A percentile compares a stretch with the other conserved stretches of the same genome.
Evolutionary conservation across 2,113 vertebrate genomes (phyloP).

Genomic region (Corvus hawaiiensis): DNA sequence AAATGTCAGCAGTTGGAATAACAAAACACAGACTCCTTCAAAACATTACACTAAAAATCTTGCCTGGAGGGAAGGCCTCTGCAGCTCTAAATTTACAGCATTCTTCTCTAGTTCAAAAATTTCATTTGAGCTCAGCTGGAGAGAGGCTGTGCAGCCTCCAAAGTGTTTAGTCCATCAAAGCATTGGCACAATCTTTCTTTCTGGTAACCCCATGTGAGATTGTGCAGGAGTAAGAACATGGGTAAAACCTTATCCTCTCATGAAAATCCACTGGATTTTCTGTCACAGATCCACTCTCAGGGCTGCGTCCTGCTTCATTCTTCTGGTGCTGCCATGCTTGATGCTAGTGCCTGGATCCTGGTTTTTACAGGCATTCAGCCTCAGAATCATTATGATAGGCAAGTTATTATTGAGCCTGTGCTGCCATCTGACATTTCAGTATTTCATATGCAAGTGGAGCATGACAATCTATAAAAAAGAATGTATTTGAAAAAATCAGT

Average conservation of each 20-base stretch:
- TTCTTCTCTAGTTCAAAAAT: background rate
- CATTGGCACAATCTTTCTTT: background rate
- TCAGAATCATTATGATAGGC: background rate
- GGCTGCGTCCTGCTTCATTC: background rate
- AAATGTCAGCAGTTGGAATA: background rate
- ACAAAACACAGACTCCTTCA: background rate
- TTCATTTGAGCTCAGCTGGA: background rate
- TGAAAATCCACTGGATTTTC: background rate
- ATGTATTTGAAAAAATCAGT: background rate
- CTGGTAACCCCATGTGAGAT: background rate
- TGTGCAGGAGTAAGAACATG: background rate
- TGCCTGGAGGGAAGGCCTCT: background rate
- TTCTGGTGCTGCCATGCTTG: background rate
- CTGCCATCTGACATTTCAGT: background rate
- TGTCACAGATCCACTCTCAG: background rate
- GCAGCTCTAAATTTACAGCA: background rate
- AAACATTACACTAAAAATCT: background rate
- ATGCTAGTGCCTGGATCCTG: background rate
- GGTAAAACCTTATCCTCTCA: rapidly evolving
- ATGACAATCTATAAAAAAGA: background rate
- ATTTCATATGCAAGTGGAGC: background rate
- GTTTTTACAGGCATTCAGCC: background rate
- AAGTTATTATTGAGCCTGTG: background rate
- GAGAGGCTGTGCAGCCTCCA: background rate
- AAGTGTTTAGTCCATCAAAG: background rate